phyloP scores from a whole-genome alignment of 2,797 vertebrate species.

The Muraenolepis orangiensis region DNA sequence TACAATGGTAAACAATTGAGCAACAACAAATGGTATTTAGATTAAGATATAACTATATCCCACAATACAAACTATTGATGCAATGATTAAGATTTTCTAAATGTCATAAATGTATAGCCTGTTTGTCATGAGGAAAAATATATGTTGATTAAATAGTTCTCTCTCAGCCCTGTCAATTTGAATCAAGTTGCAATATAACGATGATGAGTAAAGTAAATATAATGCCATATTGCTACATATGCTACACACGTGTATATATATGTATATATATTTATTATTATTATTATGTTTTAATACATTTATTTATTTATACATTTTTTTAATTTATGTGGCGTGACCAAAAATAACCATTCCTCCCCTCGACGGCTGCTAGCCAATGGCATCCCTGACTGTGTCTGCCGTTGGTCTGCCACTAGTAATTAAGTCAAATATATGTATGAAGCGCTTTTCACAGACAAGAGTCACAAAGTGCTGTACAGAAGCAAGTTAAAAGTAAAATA shows the following conservation, averaged over 20 bases:
- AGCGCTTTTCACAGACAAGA: no score
- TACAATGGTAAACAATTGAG: no score
- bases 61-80: constrained; percentile 26
- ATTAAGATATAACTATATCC: constrained; percentile 41
- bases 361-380: constrained; percentile 40
- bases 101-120: not conserved
- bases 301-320: constrained; percentile 66
- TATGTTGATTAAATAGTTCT: not conserved
- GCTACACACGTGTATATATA: no score
- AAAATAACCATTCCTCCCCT: constrained; percentile 66
- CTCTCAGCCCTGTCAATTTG: not conserved
- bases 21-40: no score
- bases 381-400: constrained; percentile 5
- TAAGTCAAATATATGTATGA: no score
- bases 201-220: not conserved
- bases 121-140: not conserved
- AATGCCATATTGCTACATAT: not conserved
- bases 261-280: not conserved
- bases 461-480: constrained; percentile 36
- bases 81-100: not conserved
- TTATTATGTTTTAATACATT: constrained; percentile 9
- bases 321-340: constrained; percentile 57
- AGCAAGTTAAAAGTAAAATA: constrained; percentile 39
- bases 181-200: not conserved
- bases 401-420: constrained; percentile 35